phyloP scores from a whole-genome alignment of 2,888 invertebrate species.

The Drosophila pegasa region DNA sequence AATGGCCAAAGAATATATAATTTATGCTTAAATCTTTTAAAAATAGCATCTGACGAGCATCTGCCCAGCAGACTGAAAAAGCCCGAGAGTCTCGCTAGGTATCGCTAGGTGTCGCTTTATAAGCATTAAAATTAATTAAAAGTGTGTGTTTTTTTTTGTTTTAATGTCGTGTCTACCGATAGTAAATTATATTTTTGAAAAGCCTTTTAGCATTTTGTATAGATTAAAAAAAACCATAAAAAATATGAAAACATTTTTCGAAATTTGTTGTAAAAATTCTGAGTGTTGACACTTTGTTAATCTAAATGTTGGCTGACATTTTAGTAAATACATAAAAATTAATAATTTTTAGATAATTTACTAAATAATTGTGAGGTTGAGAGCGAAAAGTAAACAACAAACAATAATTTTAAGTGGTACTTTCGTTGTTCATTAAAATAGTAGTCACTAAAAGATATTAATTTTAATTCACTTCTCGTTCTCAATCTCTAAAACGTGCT shows the following conservation, averaged over 20 bases:
- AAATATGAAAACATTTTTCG: background rate
- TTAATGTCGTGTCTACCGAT: background rate
- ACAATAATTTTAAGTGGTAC: too few relatives aligned
- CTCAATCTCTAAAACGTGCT: too few relatives aligned
- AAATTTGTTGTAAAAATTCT: background rate
- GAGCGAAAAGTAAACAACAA: too few relatives aligned
- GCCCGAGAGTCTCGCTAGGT: background rate
- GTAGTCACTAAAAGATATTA: too few relatives aligned
- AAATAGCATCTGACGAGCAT: conserved; percentile 55
- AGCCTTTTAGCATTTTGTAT: too few relatives aligned
- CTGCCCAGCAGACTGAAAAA: conserved; percentile 1
- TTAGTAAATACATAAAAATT: too few relatives aligned
- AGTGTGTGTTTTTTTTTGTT: background rate
- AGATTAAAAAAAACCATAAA: too few relatives aligned
- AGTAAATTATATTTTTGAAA: background rate
- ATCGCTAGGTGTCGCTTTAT: background rate
- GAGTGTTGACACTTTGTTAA: background rate
- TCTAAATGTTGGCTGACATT: background rate
- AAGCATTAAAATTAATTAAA: background rate
- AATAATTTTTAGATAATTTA: too few relatives aligned
- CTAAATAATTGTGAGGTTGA: too few relatives aligned
- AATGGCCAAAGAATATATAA: conserved; percentile 35
- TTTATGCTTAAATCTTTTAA: conserved; percentile 43
- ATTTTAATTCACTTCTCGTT: too few relatives aligned
- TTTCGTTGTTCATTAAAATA: too few relatives aligned